A percentile compares a stretch with the other conserved stretches of the same genome.
Conservation (phyloP, 2,797 vertebrate genomes). For the Muraenolepis orangiensis region DNA sequence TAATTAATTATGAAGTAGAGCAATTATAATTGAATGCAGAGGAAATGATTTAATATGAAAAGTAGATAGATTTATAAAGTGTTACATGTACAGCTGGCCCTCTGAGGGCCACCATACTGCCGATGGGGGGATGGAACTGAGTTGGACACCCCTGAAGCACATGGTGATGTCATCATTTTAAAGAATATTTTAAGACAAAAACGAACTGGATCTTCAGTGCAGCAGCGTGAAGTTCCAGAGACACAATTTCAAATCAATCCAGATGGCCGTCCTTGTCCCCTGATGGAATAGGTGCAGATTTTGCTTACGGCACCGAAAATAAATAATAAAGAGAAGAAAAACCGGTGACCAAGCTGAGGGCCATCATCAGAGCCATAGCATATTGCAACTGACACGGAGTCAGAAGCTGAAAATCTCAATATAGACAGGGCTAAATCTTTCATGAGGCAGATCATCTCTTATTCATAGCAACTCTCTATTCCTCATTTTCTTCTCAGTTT, state of each 20-base stretch:
- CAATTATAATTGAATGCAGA: no score
- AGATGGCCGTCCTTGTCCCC: not conserved
- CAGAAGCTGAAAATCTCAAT: slow-evolving; percentile 67
- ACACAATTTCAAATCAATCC: not conserved
- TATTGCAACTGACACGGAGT: slow-evolving; percentile 70
- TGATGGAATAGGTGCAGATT: not conserved
- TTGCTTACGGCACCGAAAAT: not conserved
- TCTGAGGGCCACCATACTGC: no score
- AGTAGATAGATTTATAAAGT: no score
- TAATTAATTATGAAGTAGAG: no score
- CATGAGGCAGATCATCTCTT: slow-evolving; percentile 72
- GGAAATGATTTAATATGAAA: no score
- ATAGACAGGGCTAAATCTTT: slow-evolving; percentile 71
- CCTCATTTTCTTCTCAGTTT: slow-evolving; percentile 32
- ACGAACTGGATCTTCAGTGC: not conserved
- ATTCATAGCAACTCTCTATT: slow-evolving; percentile 68
- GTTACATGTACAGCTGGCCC: no score
- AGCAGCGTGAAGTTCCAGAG: not conserved
- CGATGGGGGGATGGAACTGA: no score
- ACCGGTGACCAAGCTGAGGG: slow-evolving; percentile 45
- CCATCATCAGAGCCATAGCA: slow-evolving; percentile 55
- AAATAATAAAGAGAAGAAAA: slow-evolving; percentile 13
- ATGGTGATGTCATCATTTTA: not conserved
- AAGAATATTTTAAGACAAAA: not conserved
- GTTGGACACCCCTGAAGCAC: no score